Percentiles rank a stretch among this genome's conserved stretches.
phyloP scores from a whole-genome alignment of 2,797 vertebrate genomes.

The Muscicapa comitata region DNA sequence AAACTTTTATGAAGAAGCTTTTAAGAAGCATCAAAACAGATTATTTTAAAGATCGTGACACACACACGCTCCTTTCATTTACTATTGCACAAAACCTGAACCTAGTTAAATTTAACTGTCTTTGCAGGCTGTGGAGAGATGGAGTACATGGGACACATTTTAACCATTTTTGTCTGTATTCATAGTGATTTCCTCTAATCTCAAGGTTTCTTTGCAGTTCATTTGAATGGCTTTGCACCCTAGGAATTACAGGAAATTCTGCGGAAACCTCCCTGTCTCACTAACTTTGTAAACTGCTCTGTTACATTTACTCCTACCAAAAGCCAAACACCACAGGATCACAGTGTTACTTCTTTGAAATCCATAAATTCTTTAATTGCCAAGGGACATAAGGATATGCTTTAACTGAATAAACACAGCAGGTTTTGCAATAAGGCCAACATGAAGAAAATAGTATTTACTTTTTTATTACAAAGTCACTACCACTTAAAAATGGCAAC shows the following conservation, averaged over 20 bases:
- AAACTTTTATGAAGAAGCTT: slow-evolving; percentile 62
- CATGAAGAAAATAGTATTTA: accelerated
- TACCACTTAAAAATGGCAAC: neutral
- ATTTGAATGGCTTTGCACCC: slow-evolving; percentile 17
- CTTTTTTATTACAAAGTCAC: neutral
- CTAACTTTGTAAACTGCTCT: neutral
- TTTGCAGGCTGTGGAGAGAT: slow-evolving; percentile 62
- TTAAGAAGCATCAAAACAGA: slow-evolving; percentile 58
- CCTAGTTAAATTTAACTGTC: slow-evolving; percentile 52
- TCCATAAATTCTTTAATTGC: neutral
- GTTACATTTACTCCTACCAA: slow-evolving; percentile 20
- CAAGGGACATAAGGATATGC: neutral
- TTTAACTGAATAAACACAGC: neutral
- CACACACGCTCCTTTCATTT: slow-evolving; percentile 45
- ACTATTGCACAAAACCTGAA: slow-evolving; percentile 40
- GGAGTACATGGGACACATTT: neutral
- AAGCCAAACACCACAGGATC: slow-evolving; percentile 2
- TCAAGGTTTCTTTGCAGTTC: neutral
- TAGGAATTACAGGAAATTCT: slow-evolving; percentile 45
- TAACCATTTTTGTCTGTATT: neutral
- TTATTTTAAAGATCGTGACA: slow-evolving; percentile 37
- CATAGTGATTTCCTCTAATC: slow-evolving; percentile 23
- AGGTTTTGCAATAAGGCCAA: neutral
- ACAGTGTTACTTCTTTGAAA: neutral
- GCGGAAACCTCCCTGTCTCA: slow-evolving; percentile 8